phyloP scores from a whole-genome alignment of 2,113 vertebrate species.

The Pterocles orientalis region DNA sequence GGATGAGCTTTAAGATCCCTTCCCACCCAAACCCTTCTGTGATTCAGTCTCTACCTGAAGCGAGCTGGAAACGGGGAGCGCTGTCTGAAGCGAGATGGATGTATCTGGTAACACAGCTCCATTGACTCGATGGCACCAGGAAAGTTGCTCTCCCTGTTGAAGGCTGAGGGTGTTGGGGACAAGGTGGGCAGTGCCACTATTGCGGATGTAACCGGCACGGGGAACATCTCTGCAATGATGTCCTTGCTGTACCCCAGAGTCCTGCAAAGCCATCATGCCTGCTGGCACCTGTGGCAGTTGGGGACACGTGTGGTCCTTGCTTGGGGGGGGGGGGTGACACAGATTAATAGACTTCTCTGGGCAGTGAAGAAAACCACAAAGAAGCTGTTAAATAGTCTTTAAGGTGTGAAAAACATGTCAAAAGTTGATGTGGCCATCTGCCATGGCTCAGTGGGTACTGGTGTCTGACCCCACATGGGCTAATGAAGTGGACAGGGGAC shows the following conservation, averaged over 20 bases:
- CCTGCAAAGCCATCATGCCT: not conserved
- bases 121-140: rapidly evolving
- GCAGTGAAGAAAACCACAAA: not conserved
- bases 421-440: rapidly evolving
- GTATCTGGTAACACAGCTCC: rapidly evolving
- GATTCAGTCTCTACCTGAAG: not conserved
- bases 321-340: not conserved
- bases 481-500: not conserved
- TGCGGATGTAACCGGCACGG: not conserved
- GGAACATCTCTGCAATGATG: not conserved
- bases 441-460: rapidly evolving
- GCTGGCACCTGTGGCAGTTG: not conserved
- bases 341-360: not conserved
- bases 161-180: not conserved
- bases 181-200: not conserved
- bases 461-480: rapidly evolving
- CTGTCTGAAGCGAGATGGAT: rapidly evolving
- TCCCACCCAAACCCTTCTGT: too few relatives aligned
- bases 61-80: not conserved
- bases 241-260: not conserved
- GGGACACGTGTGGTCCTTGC: not conserved
- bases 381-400: not conserved
- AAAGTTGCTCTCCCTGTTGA: not conserved
- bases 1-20: too few relatives aligned
- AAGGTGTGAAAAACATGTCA: not conserved